Conservation (phyloP, 2,888 invertebrate genomes). For the Thalpophila matura region DNA sequence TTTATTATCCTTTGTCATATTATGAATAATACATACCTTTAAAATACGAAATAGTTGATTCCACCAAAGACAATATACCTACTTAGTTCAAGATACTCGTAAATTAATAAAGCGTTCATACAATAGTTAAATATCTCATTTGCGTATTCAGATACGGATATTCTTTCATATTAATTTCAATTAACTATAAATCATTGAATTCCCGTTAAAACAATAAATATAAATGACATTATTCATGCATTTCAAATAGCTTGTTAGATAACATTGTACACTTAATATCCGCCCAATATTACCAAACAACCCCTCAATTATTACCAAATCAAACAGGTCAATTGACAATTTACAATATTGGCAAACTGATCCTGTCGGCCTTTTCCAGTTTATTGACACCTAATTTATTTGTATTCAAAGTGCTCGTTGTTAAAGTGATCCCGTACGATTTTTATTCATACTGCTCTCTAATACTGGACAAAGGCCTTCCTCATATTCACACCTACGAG, state of each 20-base stretch:
- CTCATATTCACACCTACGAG: no score
- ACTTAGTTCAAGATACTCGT: no score
- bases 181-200: no score
- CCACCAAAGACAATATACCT: no score
- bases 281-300: conserved; percentile 32
- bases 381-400: conserved; percentile 35
- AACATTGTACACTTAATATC: conserved; percentile 8
- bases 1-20: no score
- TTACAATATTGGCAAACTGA: conserved; percentile 50
- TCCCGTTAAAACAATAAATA: background rate
- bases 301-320: conserved; percentile 42
- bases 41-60: no score
- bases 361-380: conserved; percentile 34
- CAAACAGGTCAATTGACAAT: conserved; percentile 55
- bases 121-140: background rate
- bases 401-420: conserved; percentile 16
- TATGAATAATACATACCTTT: no score
- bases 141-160: background rate
- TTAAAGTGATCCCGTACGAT: conserved; percentile 22
- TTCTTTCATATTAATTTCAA: no score
- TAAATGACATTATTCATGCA: background rate
- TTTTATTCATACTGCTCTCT: conserved; percentile 30
- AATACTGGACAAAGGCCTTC: no score
- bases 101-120: no score
- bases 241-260: background rate